Conservation (phyloP, 2,797 vertebrate species). For the Morelia viridis region DNA sequence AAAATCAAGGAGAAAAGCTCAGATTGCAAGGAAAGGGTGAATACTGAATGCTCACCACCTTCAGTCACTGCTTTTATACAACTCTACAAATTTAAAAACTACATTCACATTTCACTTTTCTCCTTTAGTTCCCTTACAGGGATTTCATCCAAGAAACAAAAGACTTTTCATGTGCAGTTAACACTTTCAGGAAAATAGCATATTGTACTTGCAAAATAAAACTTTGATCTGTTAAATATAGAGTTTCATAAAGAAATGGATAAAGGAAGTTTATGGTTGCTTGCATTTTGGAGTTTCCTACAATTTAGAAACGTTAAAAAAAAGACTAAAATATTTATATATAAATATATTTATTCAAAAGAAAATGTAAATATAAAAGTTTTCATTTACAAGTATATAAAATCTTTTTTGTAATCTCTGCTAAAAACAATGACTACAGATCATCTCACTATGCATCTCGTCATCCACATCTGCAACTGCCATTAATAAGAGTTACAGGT, state of each 20-base stretch:
- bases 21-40: background rate
- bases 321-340: conserved; percentile 9
- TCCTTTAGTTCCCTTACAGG: background rate
- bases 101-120: background rate
- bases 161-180: background rate
- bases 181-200: background rate
- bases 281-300: conserved; percentile 54
- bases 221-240: conserved; percentile 38
- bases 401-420: background rate
- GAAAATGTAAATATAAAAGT: background rate
- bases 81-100: background rate
- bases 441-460: background rate
- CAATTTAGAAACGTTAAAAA: background rate
- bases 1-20: background rate
- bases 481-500: background rate
- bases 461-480: background rate
- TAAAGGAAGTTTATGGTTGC: conserved; percentile 48
- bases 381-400: conserved; percentile 21
- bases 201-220: conserved; percentile 36
- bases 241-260: conserved; percentile 33
- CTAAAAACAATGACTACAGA: background rate
- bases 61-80: background rate
- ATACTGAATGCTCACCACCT: background rate
- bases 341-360: no score
- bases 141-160: background rate